Base-by-base conservation (phyloP, 2,113 vertebrate species). In the Chloroceryle aenea region DNA sequence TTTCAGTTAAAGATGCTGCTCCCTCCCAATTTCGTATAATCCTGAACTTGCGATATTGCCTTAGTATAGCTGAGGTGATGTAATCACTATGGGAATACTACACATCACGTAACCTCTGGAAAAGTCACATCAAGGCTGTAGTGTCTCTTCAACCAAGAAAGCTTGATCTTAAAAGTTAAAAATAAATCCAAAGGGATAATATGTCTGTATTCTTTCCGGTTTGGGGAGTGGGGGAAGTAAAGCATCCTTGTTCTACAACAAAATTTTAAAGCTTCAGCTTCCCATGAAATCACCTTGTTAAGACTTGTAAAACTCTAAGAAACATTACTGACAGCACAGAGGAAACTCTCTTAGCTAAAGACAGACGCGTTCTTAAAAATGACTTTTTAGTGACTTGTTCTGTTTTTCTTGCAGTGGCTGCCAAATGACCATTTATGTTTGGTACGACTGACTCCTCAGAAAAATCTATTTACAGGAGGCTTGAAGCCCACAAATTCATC, bases 391-490 rank as follows among this genome's bases (percentile, higher is more conserved):
- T 87, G 48, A 40, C 25, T 94, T 85, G 3, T 58, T 80, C 68
- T 89, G 4, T 91, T 87, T 80, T 74, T 84, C 38, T 91, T 94
- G 23, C 87, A 95, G 87, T 7, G 81, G 96, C 34, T 98, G 50
- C 95, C 98, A 77, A 98, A 98, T 91, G 96, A 99, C 42, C 97
- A 99, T 91, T 75, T 99, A 68, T 99, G 98, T 96, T 98, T 99
- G 95, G 97, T 99, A 86, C 98, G 97, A 45, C 87, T 99, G 89
- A 99, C 98, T 81, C 99, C 99, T 76, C 98, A 96, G 36, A 95
- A 67, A 64, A 94, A 98, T 91, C 98, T 99, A 15, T 99, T 99
- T 97, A 98, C 98, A 43, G 90, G 95, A 27, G 87, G 94, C 77
- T 96, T 99, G 95, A 98, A 97, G 47, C 96, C 98, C 27, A 64